Conservation (phyloP, 1,140 invertebrate genomes). For the Heterodera schachtii region DNA sequence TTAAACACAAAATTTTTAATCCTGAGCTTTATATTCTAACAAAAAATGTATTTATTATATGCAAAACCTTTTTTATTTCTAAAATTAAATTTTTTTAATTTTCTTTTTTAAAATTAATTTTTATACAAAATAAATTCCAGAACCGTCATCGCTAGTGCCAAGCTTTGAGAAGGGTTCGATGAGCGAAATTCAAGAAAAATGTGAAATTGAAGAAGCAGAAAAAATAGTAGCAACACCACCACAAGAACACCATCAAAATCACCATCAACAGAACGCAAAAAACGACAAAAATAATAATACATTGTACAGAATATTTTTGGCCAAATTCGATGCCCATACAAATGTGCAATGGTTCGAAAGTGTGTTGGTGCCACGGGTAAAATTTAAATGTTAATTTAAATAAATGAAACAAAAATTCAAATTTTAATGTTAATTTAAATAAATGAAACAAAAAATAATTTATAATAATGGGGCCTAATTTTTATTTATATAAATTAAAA, state of each 20-base stretch:
- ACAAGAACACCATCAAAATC: background rate
- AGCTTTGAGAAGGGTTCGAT: background rate
- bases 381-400: background rate
- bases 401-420: background rate
- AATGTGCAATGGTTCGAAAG: conserved; percentile 59
- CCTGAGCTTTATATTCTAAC: no score
- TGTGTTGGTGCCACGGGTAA: conserved; percentile 34
- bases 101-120: no score
- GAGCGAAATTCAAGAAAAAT: background rate
- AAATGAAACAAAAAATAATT: no score
- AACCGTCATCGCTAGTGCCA: background rate
- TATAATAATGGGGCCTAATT: no score
- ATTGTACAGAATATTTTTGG: conserved; percentile 49
- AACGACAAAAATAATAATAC: background rate
- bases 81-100: no score
- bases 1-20: no score
- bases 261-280: background rate
- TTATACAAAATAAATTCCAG: background rate
- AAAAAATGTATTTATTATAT: no score
- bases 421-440: background rate
- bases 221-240: background rate
- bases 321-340: conserved; percentile 56
- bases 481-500: no score
- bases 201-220: background rate
- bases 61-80: no score